A percentile compares a stretch with the other conserved stretches of the same genome.
phyloP scores from a whole-genome alignment of 2,888 invertebrate genomes.

The Galerucella nymphaeae region DNA sequence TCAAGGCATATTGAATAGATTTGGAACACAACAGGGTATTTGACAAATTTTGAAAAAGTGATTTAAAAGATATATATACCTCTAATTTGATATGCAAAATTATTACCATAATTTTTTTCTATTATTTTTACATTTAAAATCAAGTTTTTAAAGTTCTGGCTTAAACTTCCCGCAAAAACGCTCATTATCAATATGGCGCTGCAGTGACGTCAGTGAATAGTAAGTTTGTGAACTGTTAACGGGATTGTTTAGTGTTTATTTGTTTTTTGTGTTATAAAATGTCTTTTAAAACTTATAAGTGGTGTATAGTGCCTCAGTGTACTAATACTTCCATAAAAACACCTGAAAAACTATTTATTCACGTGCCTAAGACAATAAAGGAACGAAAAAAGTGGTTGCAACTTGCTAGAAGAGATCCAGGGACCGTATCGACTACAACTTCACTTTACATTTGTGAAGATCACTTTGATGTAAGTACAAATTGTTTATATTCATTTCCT shows the following conservation, averaged over 20 bases:
- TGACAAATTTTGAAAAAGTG: too few species aligned
- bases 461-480: conserved; percentile 12
- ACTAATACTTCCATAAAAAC: conserved; percentile 6
- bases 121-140: neutral
- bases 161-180: conserved; percentile 1
- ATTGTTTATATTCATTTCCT: neutral
- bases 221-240: neutral
- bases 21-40: too few species aligned
- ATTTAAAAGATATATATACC: too few species aligned
- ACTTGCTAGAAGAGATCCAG: conserved; percentile 7
- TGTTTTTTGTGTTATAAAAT: conserved; percentile 8
- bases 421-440: neutral
- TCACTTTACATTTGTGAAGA: conserved; percentile 15
- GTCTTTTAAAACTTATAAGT: conserved; percentile 18
- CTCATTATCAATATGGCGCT: neutral
- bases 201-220: neutral
- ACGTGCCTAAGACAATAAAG: neutral
- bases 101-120: neutral
- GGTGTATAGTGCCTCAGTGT: conserved; percentile 22
- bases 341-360: conserved; percentile 23
- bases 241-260: neutral
- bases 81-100: neutral
- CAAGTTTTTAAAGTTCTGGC: neutral
- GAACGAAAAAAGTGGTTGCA: conserved; percentile 3
- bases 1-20: too few species aligned